These are phyloP conservation scores for Leptonema lineaticorne DNA, from an alignment of 1,140 invertebrate genomes.

Conservation along the genomic window DNA sequence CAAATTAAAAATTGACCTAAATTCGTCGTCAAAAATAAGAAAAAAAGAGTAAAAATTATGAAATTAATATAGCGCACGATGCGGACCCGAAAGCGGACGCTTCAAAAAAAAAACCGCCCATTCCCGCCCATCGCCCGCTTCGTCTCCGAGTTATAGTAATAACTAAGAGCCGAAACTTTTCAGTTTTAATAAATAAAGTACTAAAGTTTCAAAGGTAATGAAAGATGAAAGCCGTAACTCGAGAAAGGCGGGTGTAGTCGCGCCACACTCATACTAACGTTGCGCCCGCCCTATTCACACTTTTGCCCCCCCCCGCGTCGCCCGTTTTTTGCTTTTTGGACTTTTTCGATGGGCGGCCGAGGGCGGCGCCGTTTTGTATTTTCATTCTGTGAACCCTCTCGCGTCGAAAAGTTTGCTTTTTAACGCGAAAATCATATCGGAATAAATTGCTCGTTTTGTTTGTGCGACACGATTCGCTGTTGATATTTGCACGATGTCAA, in stretches of 20 bases:
- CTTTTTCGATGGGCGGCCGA: not conserved
- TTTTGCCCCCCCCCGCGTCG: not conserved
- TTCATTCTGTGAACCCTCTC: conserved; percentile 6
- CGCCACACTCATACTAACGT: too few relatives aligned
- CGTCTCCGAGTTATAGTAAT: conserved; percentile 24
- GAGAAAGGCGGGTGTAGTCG: conserved; percentile 19
- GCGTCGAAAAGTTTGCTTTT: not conserved
- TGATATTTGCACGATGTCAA: conserved; percentile 1
- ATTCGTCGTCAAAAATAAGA: too few relatives aligned
- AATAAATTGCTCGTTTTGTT: conserved; percentile 22
- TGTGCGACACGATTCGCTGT: not conserved
- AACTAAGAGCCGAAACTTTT: conserved; percentile 31
- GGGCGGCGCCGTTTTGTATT: not conserved
- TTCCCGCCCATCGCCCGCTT: not conserved
- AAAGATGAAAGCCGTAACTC: conserved; percentile 31
- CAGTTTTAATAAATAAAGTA: conserved; percentile 36
- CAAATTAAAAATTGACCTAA: too few relatives aligned
- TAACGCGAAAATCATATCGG: conserved; percentile 14
- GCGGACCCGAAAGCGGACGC: not conserved
- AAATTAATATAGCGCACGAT: conserved; percentile 5
- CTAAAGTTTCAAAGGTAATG: conserved; percentile 33
- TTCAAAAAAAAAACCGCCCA: not conserved
- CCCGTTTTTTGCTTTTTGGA: not conserved
- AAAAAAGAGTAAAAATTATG: conserved; percentile 1
- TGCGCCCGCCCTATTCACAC: too few relatives aligned